Base-by-base conservation (phyloP, 2,113 vertebrate genomes). In the Callipepla californica region DNA sequence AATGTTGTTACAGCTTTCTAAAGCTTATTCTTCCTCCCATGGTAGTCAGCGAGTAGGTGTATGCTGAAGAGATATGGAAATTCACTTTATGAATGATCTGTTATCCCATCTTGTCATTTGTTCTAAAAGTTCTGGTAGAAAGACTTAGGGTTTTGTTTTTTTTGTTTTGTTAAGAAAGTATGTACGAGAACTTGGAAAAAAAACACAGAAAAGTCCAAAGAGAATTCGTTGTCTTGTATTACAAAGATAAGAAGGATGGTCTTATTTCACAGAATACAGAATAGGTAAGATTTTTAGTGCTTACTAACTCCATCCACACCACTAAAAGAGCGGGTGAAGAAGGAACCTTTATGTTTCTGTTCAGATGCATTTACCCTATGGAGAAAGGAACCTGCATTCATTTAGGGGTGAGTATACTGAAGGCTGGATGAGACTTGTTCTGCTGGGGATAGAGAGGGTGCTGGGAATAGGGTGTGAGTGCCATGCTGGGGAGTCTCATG, bases 241-340 rank as follows among this genome's bases (percentile, higher is more conserved):
- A 75, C 78, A 91, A 91, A 66, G 82, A 88, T 91, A 42, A 92
- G 74, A 85, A 87, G 61, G 34, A 82, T 34, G 21, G 38, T 90
- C 61, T 87, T 79, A 48, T 51, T 94, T 91, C 92, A 61, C 79
- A 92, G 79, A 79, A 93, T 85, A 80, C 32, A 92, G 55, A 72
- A 25, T 63, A 87, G 73, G 47, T 80, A 77, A 73, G 63, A 34
- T 23, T 85, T 85, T 85, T 61, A 82, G 13, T 80, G 34, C 89
- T 89, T 78, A 34, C 74, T 85, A 50, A 86, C 50, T 93, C 79
- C 50, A 77, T 89, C 93, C 55, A 51, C 38, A 42, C 59, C 67
- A 13, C 65, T 68, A 53, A 75, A 95, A 78, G 11, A 74, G 76
- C 0, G 1, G 30, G 25, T 57, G 61, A 88, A 53, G 59, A 81